Conservation (phyloP, 2,888 invertebrate genomes). For the Anarsia innoxiella region DNA sequence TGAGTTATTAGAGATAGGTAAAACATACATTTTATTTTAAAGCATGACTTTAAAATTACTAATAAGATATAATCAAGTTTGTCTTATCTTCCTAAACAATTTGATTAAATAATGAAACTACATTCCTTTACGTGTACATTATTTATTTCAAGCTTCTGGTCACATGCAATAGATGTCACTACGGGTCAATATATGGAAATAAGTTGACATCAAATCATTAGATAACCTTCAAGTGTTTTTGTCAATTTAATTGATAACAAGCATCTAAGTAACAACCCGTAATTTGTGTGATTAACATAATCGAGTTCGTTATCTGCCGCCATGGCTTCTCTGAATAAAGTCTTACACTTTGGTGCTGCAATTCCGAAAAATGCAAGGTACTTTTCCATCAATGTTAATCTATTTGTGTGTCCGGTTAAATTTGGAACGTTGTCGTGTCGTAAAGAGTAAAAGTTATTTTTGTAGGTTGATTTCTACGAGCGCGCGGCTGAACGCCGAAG, state of each 20-base stretch:
- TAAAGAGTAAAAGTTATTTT: conserved; percentile 40
- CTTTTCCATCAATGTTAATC: conserved; percentile 17
- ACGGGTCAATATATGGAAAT: conserved; percentile 44
- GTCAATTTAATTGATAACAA: conserved; percentile 66
- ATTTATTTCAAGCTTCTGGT: too few species aligned
- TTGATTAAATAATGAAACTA: too few species aligned
- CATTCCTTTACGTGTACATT: too few species aligned
- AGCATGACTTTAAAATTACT: too few species aligned
- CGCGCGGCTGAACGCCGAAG: conserved; percentile 61
- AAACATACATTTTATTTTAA: too few species aligned
- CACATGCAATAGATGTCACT: conserved; percentile 42
- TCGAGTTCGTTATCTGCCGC: conserved; percentile 23
- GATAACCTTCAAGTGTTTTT: conserved; percentile 74
- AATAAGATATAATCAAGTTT: too few species aligned
- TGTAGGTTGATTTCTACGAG: conserved; percentile 58
- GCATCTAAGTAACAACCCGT: conserved; percentile 27
- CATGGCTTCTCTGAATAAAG: conserved; percentile 61
- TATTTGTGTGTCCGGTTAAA: conserved; percentile 27
- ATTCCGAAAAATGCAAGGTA: conserved; percentile 61
- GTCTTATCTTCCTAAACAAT: too few species aligned
- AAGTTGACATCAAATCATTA: too few species aligned
- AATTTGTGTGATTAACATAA: conserved; percentile 27
- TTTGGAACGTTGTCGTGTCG: conserved; percentile 30
- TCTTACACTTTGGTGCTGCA: conserved; percentile 42
- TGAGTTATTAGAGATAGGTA: too few species aligned